Conservation (phyloP, 2,888 invertebrate genomes). For the Mesochorus sp. region DNA sequence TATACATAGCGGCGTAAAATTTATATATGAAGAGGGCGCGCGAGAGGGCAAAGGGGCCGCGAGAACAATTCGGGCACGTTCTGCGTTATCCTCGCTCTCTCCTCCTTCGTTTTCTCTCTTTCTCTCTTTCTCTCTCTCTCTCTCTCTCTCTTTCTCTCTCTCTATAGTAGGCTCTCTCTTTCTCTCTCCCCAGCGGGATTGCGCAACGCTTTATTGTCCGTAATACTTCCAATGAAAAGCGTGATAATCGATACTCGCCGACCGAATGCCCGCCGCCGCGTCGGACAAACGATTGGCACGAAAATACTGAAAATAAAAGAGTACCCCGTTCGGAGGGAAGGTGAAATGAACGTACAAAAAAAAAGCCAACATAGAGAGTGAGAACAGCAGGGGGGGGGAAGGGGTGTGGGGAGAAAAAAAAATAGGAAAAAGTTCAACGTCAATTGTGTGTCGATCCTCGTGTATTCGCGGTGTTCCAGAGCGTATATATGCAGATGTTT, state of each 20-base stretch:
- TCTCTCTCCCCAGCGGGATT: conserved; percentile 43
- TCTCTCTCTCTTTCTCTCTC: neutral
- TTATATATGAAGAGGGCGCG: conserved; percentile 5
- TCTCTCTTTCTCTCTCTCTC: conserved; percentile 12
- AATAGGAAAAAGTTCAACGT: conserved; percentile 39
- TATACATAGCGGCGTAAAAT: conserved; percentile 7
- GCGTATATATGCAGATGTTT: conserved; percentile 23
- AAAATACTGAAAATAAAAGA: conserved; percentile 57
- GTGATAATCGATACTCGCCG: conserved; percentile 63
- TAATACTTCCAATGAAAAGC: conserved; percentile 65
- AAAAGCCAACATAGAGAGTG: conserved; percentile 6
- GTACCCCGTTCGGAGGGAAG: conserved; percentile 41
- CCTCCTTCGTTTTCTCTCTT: too few relatives aligned
- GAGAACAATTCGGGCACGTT: conserved; percentile 54
- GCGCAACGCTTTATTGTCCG: conserved; percentile 65
- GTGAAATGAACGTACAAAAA: conserved; percentile 54
- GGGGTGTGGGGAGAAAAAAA: conserved; percentile 14
- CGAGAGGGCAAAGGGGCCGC: conserved; percentile 22
- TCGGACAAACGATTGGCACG: conserved; percentile 55
- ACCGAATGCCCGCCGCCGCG: conserved; percentile 55
- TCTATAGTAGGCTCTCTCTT: too few relatives aligned
- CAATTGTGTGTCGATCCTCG: conserved; percentile 59
- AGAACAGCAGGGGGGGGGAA: neutral
- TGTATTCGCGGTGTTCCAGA: conserved; percentile 51
- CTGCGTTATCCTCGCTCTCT: conserved; percentile 28